Conservation (phyloP, 2,113 vertebrate species). For the Rhegmatorhina hoffmannsi region DNA sequence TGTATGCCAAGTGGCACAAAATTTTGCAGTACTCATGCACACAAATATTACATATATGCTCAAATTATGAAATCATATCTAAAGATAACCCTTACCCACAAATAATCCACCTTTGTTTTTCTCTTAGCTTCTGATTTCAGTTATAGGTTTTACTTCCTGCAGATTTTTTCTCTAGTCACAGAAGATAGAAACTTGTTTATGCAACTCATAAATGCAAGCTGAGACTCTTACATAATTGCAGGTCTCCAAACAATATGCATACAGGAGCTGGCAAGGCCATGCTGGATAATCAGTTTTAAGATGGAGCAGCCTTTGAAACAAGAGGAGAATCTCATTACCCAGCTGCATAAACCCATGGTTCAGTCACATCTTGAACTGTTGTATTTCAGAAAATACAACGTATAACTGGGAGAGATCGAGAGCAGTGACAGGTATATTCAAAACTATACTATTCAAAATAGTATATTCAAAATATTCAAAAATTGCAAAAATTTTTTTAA, state of each 20-base stretch:
- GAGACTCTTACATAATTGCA: conserved; percentile 41
- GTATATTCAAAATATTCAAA: background rate
- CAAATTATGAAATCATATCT: background rate
- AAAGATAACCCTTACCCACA: background rate
- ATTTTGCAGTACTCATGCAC: background rate
- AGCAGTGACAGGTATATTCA: background rate
- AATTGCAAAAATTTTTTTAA: background rate
- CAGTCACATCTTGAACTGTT: background rate
- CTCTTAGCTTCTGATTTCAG: background rate
- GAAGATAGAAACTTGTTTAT: conserved; percentile 16
- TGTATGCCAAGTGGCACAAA: background rate
- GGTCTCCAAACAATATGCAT: conserved; percentile 33
- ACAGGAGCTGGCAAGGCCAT: background rate
- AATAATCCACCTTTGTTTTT: background rate
- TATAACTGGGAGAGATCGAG: background rate
- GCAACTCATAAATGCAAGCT: conserved; percentile 44
- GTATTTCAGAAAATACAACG: background rate
- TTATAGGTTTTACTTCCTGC: background rate
- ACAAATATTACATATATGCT: background rate
- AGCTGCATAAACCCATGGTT: background rate
- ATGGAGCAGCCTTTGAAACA: conserved; percentile 14
- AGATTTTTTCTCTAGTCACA: background rate
- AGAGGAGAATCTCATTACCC: conserved; percentile 26
- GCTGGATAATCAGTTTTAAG: conserved; percentile 36
- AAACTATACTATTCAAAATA: background rate